Percentiles rank a stretch among this genome's conserved stretches.
Evolutionary conservation across 2,888 invertebrate species (phyloP).

Genomic region (Eupithecia abbreviata): DNA sequence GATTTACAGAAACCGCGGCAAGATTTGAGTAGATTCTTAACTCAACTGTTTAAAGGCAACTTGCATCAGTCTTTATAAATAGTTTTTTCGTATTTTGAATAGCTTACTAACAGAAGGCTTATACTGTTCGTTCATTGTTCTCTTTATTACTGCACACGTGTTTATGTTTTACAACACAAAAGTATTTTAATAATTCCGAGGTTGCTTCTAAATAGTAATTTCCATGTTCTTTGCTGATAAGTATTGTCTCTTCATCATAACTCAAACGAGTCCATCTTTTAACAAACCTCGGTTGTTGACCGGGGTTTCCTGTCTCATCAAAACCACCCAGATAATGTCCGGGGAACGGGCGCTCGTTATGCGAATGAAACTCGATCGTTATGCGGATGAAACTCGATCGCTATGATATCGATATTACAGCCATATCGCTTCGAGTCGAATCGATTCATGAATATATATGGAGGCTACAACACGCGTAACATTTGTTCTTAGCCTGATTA

Average conservation of each 20-base stretch:
- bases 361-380: slow-evolving; percentile 19
- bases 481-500: slow-evolving; percentile 35
- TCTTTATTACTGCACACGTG: not conserved
- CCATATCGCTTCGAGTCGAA: slow-evolving; percentile 52
- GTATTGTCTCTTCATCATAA: not conserved
- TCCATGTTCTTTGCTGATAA: not conserved
- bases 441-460: slow-evolving; percentile 72
- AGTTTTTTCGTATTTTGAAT: not conserved
- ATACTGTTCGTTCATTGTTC: not conserved
- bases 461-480: slow-evolving; percentile 35
- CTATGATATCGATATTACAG: slow-evolving; percentile 67
- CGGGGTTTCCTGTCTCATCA: not conserved
- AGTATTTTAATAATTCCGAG: not conserved
- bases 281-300: not conserved
- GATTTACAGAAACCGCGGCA: too few species aligned
- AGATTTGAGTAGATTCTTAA: too few species aligned
- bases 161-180: not conserved
- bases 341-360: slow-evolving; percentile 21
- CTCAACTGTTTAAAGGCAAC: too few species aligned
- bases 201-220: not conserved
- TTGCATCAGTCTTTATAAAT: not conserved
- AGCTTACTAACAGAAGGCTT: not conserved
- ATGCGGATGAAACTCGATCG: slow-evolving; percentile 46
- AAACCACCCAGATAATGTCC: slow-evolving; percentile 23
- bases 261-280: too few species aligned